Base-by-base conservation (phyloP, 64 coral and sea anemone species). In the Stichodactyla mertensii region DNA sequence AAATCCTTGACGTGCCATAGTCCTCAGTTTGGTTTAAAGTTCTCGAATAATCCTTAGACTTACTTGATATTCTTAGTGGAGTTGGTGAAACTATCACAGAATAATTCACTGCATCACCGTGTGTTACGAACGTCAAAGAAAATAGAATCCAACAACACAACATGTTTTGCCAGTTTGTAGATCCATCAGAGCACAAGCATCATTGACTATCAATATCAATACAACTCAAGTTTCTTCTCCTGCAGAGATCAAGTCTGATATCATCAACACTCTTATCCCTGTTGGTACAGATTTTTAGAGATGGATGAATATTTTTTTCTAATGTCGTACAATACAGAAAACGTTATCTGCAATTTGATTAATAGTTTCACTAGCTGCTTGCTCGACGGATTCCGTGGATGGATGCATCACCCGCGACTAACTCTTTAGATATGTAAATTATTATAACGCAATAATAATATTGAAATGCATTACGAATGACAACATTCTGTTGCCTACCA, bases 371-470 rank as follows among this genome's bases (percentile, higher is more conserved):
- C n/a, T 23, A 26, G 8, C 27, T 7, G 7, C 10, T 31, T 74
- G 27, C n/a, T 1, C 36, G 36, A 45, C 36, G 36, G 36, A 45
- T 45, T 45, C 0, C 2, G 10, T 31, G 69, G 4, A 11, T 31
- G 0, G 20, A 74, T 11, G 69, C 2, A 31, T 28, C 27, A 24
- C 6, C 69, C 22, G 23, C 27, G 3, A 27, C 56, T 11, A 31
- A 74, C 22, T 74, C 69, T 74, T 74, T 31, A 15, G 69, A 74
- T 74, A 74, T 74, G 69, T 31, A 74, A 74, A 74, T 74, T 31
- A 31, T 74, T 66, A 0, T 66, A 66, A 66, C 62, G 19, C 8
- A 45, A n/a, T 66, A 66, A 66, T 13, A 74, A 26, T 27, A 31
- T 74, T 31, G n/a, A 74, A 36, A 74, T 74, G 69, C n/a, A 74